phyloP scores from a whole-genome alignment of 2,888 invertebrate species.

The Cerastoderma edule region DNA sequence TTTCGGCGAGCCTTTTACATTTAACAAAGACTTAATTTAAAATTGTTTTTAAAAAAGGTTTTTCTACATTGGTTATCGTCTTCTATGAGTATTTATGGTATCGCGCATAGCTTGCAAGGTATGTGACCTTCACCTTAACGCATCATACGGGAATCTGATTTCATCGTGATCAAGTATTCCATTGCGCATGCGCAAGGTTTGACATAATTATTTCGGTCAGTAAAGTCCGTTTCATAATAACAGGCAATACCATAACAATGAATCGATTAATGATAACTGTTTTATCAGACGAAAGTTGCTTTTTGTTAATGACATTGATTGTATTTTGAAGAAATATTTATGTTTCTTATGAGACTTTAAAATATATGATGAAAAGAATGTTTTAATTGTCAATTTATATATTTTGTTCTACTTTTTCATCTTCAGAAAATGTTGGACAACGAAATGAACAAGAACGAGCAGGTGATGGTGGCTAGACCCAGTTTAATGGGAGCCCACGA shows the following conservation, averaged over 20 bases:
- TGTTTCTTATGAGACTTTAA: background rate
- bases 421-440: slow-evolving; percentile 75
- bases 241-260: background rate
- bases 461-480: slow-evolving; percentile 58
- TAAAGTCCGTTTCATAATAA: slow-evolving; percentile 12
- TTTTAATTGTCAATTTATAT: background rate
- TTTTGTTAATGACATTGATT: no score
- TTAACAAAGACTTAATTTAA: no score
- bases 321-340: background rate
- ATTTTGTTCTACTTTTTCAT: no score
- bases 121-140: slow-evolving; percentile 2
- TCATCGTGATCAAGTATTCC: slow-evolving; percentile 9
- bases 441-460: slow-evolving; percentile 72
- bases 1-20: no score
- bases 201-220: background rate
- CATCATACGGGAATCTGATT: background rate
- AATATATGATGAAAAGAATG: background rate
- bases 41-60: no score
- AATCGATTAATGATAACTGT: background rate
- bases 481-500: slow-evolving; percentile 45
- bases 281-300: no score
- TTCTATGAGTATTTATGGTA: no score
- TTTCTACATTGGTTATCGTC: no score
- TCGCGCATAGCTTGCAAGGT: no score
- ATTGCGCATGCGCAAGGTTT: slow-evolving; percentile 3